Conservation (phyloP, 2,113 vertebrate genomes). For the Willisornis vidua region DNA sequence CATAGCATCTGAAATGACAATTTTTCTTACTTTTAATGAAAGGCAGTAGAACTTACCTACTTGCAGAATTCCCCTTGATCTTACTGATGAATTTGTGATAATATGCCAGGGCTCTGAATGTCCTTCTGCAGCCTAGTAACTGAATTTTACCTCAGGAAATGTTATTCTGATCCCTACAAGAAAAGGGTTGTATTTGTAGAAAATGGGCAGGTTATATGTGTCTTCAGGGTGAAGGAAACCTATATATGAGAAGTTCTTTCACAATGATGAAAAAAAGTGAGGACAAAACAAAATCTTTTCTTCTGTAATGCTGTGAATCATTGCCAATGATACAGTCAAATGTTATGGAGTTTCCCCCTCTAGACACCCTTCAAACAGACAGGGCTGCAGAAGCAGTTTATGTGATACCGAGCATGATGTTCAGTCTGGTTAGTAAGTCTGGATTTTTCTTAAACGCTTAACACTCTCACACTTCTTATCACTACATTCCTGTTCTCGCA, state of each 20-base stretch:
- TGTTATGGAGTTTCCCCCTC: background rate
- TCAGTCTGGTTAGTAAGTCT: background rate
- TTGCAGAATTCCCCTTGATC: background rate
- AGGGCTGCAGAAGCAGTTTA: background rate
- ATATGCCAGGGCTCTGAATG: background rate
- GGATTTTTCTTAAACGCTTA: background rate
- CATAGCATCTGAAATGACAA: background rate
- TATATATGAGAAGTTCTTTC: background rate
- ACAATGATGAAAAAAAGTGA: background rate
- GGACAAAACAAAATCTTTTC: background rate
- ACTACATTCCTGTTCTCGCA: background rate
- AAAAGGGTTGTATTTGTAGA: background rate
- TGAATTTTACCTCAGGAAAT: conserved; percentile 17
- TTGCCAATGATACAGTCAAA: background rate
- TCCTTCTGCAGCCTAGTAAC: background rate
- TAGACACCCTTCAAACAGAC: background rate
- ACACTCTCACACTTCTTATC: background rate
- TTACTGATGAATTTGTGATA: conserved; percentile 30
- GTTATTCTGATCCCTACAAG: background rate
- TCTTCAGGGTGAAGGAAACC: conserved; percentile 8
- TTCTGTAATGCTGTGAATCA: background rate
- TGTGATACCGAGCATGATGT: background rate
- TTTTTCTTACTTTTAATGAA: conserved; percentile 19
- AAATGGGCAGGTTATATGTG: background rate
- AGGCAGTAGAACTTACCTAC: background rate